Evolutionary conservation across 1,140 invertebrate genomes (phyloP), one percentile per base, ranked within the genome.

Genomic region (Zaprionus vittiger): DNA sequence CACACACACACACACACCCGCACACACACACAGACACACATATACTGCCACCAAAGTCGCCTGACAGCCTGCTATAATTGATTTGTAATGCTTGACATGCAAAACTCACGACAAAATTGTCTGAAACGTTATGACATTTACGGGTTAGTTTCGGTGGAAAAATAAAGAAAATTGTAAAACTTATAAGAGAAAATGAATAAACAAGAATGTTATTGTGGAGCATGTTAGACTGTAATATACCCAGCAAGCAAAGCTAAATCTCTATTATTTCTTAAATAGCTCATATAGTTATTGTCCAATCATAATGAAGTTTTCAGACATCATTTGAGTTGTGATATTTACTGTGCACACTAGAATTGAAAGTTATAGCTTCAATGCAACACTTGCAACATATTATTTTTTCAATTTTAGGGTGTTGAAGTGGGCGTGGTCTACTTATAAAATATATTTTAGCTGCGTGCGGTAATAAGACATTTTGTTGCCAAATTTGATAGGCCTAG

Each of bases 71-170:
- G 67, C 66, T 71, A 74, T 89, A 89, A 89, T 89, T 89, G 84
- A 90, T 89, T 90, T 90, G 85, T 89, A 90, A 90, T 84, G 85
- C 79, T 81, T 74, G 90, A 76, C 72, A 77, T 78, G 63, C 70
- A 70, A 79, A 41, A 47, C 20, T 75, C 49, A 73, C 55, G 38
- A 78, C 66, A 66, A 62, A 80, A 73, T 68, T 79, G 57, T 79
- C 67, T 70, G 66, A 49, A 81, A 47, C 68, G 44, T 49, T 65
- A 37, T 60, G 59, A 41, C 62, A 41, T n/a, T 41, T 60, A 7
- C 34, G 24, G 34, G 4, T 38, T 31, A 26, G 44, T 57, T 49
- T 15, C 9, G 49, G 5, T 6, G 20, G 37, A 73, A 44, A 66
- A 6, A 12, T 15, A 14, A n/a, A 11, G 37, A 15, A 56, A 54